These are phyloP conservation scores for Riparia riparia DNA, from an alignment of 2,113 vertebrate genomes.

Conservation along the genomic window DNA sequence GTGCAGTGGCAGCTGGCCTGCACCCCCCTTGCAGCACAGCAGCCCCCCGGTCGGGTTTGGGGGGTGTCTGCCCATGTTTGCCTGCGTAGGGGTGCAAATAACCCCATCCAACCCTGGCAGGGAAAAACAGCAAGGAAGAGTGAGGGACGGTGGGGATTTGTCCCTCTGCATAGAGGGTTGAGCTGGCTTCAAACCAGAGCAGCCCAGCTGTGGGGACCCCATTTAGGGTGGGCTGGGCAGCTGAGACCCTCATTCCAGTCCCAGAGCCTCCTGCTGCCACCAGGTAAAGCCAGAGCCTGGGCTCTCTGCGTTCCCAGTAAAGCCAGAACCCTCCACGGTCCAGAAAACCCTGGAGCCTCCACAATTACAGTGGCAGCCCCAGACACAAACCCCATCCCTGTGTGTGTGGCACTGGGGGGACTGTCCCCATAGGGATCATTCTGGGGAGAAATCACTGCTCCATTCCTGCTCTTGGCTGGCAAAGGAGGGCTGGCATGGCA, in stretches of 20 bases:
- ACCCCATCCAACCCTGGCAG: fast-evolving
- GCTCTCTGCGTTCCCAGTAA: fast-evolving
- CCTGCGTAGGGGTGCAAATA: not conserved
- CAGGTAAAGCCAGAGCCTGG: not conserved
- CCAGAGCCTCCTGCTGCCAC: not conserved
- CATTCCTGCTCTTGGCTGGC: fast-evolving
- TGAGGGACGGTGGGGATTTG: fast-evolving
- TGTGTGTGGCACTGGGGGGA: not conserved
- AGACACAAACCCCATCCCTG: not conserved
- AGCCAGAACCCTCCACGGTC: not conserved
- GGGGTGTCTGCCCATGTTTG: fast-evolving
- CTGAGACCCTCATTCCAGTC: fast-evolving
- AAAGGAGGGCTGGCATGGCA: not conserved
- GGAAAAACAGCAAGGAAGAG: not conserved
- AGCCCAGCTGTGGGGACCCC: fast-evolving
- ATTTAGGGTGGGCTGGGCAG: fast-evolving
- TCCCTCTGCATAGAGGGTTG: not conserved
- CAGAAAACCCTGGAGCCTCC: not conserved
- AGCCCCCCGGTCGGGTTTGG: not conserved
- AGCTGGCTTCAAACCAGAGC: not conserved
- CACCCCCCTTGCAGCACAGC: not conserved
- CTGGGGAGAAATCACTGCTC: fast-evolving
- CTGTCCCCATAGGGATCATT: fast-evolving
- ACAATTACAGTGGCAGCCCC: fast-evolving
- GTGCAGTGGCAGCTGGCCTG: not conserved